These are phyloP conservation scores for Lamellibrachia columna DNA, from an alignment of 2,888 invertebrate genomes.

Conservation along the genomic window DNA sequence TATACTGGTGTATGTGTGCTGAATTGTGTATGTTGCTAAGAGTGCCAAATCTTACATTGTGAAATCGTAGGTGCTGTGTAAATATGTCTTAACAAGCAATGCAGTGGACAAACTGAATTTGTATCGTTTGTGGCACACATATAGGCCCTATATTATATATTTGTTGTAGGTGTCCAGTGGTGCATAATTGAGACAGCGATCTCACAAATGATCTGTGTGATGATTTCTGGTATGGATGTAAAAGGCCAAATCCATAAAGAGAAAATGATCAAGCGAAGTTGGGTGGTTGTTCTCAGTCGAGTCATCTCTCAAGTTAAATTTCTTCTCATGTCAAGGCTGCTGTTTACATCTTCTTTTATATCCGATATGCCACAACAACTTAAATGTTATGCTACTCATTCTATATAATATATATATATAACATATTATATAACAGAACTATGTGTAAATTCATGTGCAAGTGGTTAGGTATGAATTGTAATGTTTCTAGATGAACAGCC, in stretches of 20 bases:
- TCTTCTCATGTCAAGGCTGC: not conserved
- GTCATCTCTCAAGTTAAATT: not conserved
- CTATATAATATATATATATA: not conserved
- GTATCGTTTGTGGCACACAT: not conserved
- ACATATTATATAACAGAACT: not conserved
- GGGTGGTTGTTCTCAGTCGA: not conserved
- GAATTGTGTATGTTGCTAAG: not conserved
- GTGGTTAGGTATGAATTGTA: too few relatives aligned
- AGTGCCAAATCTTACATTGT: not conserved
- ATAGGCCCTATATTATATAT: not conserved
- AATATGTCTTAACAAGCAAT: not conserved
- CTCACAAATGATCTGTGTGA: not conserved
- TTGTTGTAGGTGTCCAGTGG: not conserved
- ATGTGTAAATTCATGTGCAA: not conserved
- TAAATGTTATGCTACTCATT: not conserved
- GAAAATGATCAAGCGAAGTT: not conserved
- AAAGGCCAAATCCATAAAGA: not conserved
- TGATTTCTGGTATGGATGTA: not conserved
- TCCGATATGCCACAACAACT: not conserved
- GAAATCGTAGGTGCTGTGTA: not conserved
- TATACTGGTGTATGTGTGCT: conserved; percentile 16
- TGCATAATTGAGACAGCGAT: not conserved
- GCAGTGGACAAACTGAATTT: not conserved
- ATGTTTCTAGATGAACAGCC: not conserved
- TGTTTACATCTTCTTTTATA: not conserved